Evolutionary conservation across 2,888 invertebrate species (phyloP).

Genomic region (Unio pictorum): DNA sequence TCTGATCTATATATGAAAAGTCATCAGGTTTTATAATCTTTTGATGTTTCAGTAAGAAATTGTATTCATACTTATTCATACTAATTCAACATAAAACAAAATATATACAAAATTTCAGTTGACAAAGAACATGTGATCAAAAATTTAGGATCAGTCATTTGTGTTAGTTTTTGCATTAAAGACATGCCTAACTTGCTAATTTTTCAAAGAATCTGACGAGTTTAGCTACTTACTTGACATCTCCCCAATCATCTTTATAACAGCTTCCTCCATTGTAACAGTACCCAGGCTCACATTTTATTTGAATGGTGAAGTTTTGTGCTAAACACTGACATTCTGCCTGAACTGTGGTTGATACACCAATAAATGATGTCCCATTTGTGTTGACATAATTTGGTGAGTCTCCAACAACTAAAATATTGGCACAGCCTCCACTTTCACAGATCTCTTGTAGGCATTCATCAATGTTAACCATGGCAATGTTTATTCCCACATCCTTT

Average conservation of each 20-base stretch:
- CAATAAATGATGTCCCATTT: constrained; percentile 96
- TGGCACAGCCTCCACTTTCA: constrained; percentile 88
- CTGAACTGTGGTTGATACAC: constrained; percentile 92
- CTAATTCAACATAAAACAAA: no score
- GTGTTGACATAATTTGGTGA: constrained; percentile 87
- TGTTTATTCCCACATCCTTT: constrained; percentile 93
- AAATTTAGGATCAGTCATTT: no score
- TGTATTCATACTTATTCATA: no score
- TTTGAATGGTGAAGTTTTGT: constrained; percentile 83
- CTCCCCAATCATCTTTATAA: constrained; percentile 72
- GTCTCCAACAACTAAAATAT: constrained; percentile 80
- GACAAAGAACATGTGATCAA: no score
- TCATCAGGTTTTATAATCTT: no score
- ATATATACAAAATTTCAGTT: no score
- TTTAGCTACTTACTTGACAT: constrained; percentile 45
- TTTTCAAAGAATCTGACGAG: no score
- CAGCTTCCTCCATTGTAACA: constrained; percentile 98
- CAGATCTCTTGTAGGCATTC: constrained; percentile 69
- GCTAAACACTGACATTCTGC: constrained; percentile 79
- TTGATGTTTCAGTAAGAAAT: no score
- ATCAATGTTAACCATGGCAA: constrained; percentile 97
- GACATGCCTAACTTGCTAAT: no score
- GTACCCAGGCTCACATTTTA: constrained; percentile 79
- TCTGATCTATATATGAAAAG: no score
- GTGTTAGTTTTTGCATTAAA: no score